These are phyloP conservation scores for Mythimna albipuncta DNA, from an alignment of 2,888 invertebrate genomes.

Conservation along the genomic window DNA sequence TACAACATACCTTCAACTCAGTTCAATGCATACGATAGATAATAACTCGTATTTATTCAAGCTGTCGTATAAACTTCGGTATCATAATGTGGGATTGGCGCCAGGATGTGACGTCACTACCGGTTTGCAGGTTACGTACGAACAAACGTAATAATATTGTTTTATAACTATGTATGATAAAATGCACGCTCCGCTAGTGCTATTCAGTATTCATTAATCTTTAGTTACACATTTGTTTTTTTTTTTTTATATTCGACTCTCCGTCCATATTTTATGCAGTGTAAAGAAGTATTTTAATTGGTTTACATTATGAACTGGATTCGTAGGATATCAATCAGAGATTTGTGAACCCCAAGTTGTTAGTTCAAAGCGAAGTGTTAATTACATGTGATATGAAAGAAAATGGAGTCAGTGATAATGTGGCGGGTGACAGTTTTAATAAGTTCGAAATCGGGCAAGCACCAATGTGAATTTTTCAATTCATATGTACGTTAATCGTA, in stretches of 20 bases:
- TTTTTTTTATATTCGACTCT: not conserved
- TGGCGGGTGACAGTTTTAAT: too few species aligned
- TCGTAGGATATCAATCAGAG: too few species aligned
- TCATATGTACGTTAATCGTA: too few species aligned
- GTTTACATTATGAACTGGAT: not conserved
- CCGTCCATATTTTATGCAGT: not conserved
- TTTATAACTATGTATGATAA: conserved; percentile 20
- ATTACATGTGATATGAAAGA: too few species aligned
- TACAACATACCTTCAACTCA: not conserved
- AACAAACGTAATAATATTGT: conserved; percentile 6
- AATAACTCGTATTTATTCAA: conserved; percentile 43
- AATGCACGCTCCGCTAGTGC: conserved; percentile 19
- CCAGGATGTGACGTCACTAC: conserved; percentile 31
- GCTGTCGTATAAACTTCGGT: conserved; percentile 38
- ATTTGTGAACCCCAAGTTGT: too few species aligned
- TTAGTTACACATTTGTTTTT: conserved; percentile 37
- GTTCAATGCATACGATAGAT: conserved; percentile 16
- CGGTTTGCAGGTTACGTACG: conserved; percentile 25
- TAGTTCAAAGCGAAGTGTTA: too few species aligned
- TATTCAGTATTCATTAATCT: conserved; percentile 46
- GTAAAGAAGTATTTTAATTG: not conserved
- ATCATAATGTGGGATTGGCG: conserved; percentile 43
- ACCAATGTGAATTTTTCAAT: too few species aligned
- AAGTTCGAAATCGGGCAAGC: too few species aligned
- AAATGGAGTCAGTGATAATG: too few species aligned